A percentile compares a stretch with the other conserved stretches of the same genome.
phyloP scores from a whole-genome alignment of 2,797 vertebrate genomes.

The Anabacerthia variegaticeps region DNA sequence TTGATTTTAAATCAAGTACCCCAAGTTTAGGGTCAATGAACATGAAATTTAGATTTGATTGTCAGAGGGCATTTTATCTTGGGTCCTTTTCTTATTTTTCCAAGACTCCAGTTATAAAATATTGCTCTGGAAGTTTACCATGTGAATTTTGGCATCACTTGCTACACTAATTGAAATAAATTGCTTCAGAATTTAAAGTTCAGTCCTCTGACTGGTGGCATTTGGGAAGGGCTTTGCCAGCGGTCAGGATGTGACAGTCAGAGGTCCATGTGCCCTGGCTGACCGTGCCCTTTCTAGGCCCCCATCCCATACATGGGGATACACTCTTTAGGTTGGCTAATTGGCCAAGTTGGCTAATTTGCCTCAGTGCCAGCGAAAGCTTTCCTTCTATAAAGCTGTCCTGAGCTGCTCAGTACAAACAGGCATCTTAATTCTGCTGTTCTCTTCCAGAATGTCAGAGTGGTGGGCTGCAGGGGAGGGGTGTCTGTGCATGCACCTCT shows the following conservation, averaged over 20 bases:
- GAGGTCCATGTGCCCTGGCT: background rate
- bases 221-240: background rate
- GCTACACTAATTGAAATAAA: background rate
- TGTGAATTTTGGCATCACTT: background rate
- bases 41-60: background rate
- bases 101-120: background rate
- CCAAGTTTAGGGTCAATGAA: background rate
- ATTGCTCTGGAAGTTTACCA: background rate
- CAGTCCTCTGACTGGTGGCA: background rate
- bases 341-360: background rate
- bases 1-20: background rate
- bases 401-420: background rate
- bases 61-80: background rate
- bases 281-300: background rate
- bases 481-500: background rate
- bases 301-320: accelerated
- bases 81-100: background rate
- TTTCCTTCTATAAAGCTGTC: background rate
- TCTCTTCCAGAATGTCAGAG: background rate
- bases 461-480: background rate
- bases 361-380: background rate
- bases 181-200: background rate
- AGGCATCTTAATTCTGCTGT: background rate
- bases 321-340: accelerated
- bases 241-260: background rate